These are phyloP conservation scores for Hypercompe scribonia DNA, from an alignment of 2,888 invertebrate genomes.

Conservation along the genomic window DNA sequence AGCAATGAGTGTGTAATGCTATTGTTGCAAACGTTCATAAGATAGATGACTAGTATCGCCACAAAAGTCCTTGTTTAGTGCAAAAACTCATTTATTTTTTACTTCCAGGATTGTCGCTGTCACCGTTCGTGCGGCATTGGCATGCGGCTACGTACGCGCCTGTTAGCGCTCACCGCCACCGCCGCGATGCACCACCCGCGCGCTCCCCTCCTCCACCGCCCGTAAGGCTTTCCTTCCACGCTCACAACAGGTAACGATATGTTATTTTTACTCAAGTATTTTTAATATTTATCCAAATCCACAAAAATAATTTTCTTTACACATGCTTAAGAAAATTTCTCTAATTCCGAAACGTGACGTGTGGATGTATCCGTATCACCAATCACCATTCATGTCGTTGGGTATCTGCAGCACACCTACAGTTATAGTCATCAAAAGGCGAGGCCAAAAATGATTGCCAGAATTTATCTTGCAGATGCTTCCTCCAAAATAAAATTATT, in stretches of 20 bases:
- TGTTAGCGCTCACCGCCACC: slow-evolving; percentile 88
- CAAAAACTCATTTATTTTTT: slow-evolving; percentile 36
- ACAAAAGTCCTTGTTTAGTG: neutral
- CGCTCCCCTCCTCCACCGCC: slow-evolving; percentile 72
- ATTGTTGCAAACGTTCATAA: neutral
- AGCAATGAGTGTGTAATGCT: neutral
- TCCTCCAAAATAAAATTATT: no score
- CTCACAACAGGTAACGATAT: slow-evolving; percentile 87
- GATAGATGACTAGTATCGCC: neutral
- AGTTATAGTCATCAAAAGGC: no score
- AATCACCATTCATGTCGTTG: no score
- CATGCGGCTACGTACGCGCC: slow-evolving; percentile 92
- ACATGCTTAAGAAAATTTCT: no score
- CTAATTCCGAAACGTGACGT: neutral
- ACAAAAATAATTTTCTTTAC: neutral
- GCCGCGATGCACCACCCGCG: slow-evolving; percentile 70
- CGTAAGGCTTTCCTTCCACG: slow-evolving; percentile 87
- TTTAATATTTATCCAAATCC: neutral
- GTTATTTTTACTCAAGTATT: neutral
- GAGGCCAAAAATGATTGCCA: no score
- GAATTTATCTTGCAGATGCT: no score
- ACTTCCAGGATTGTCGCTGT: slow-evolving; percentile 88
- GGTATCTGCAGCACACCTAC: no score
- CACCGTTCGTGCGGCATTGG: slow-evolving; percentile 93
- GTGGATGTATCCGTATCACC: no score